A percentile compares a stretch with the other conserved stretches of the same genome.
Conservation (phyloP, 2,113 vertebrate genomes). For the Chrysemys picta region DNA sequence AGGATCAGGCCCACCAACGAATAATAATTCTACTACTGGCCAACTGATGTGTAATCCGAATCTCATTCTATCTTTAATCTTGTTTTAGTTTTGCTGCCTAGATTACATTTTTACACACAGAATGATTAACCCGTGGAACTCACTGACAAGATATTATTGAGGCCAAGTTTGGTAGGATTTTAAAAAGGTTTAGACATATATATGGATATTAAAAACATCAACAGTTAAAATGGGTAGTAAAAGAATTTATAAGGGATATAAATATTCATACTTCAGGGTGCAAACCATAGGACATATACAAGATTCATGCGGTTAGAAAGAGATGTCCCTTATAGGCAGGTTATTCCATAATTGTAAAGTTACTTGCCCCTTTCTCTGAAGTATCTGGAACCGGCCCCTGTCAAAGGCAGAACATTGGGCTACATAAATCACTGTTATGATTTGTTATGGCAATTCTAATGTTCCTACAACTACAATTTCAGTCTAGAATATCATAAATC, state of each 20-base stretch:
- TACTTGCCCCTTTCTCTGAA: neutral
- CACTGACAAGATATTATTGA: neutral
- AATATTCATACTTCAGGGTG: neutral
- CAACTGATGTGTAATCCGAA: neutral
- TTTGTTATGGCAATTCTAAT: neutral
- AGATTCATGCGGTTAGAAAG: neutral
- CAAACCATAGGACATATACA: neutral
- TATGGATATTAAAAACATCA: neutral
- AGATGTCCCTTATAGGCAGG: neutral
- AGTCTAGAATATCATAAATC: neutral
- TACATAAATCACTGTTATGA: neutral
- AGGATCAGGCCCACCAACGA: accelerated
- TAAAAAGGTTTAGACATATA: neutral
- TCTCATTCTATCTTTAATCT: neutral
- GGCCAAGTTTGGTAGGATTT: neutral
- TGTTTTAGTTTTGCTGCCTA: neutral
- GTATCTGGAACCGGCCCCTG: neutral
- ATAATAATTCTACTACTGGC: accelerated
- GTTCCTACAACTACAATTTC: neutral
- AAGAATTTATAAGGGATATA: neutral
- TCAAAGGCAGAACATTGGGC: neutral
- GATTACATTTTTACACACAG: neutral
- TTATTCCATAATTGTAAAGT: neutral
- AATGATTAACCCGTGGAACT: accelerated
- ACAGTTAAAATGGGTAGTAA: neutral